Percentiles rank a stretch among this genome's conserved stretches.
These are phyloP conservation scores for Solen grandis DNA, from an alignment of 1,140 invertebrate genomes.

Conservation along the genomic window DNA sequence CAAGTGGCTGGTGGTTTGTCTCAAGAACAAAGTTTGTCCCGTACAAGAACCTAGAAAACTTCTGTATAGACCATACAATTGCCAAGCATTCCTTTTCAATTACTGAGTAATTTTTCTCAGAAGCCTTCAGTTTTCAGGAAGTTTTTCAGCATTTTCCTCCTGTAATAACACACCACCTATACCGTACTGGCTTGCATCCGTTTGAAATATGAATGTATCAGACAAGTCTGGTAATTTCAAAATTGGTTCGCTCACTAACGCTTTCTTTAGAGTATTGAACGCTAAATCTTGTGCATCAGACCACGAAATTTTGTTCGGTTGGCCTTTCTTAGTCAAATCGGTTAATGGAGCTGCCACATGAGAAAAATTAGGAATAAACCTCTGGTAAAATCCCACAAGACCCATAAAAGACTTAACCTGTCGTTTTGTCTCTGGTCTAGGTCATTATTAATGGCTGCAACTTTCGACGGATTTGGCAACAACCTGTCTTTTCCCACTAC, in stretches of 20 bases:
- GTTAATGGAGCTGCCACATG: constrained; percentile 20
- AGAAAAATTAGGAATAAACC: constrained; percentile 28
- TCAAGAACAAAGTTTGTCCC: not conserved
- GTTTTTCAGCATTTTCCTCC: constrained; percentile 57
- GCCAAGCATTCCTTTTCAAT: constrained; percentile 62
- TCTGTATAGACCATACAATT: constrained; percentile 76
- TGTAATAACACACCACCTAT: constrained; percentile 70
- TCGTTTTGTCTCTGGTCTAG: not conserved
- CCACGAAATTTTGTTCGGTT: constrained; percentile 15
- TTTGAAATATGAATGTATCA: constrained; percentile 60
- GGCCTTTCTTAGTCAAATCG: constrained; percentile 20
- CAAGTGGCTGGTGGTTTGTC: not conserved
- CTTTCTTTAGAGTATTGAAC: constrained; percentile 53
- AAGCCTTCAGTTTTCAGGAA: not conserved
- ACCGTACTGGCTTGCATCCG: constrained; percentile 60
- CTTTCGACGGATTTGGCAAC: constrained; percentile 17
- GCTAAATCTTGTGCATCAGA: constrained; percentile 10
- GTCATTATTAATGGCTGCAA: constrained; percentile 31
- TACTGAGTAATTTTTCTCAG: constrained; percentile 9
- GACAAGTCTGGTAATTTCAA: constrained; percentile 14
- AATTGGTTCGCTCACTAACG: constrained; percentile 38
- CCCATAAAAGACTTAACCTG: not conserved
- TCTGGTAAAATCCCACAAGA: constrained; percentile 24
- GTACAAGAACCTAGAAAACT: constrained; percentile 76
- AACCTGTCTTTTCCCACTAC: constrained; percentile 27